A percentile compares a stretch with the other conserved stretches of the same genome.
Conservation (phyloP, 2,113 vertebrate species). For the Poecile atricapillus region DNA sequence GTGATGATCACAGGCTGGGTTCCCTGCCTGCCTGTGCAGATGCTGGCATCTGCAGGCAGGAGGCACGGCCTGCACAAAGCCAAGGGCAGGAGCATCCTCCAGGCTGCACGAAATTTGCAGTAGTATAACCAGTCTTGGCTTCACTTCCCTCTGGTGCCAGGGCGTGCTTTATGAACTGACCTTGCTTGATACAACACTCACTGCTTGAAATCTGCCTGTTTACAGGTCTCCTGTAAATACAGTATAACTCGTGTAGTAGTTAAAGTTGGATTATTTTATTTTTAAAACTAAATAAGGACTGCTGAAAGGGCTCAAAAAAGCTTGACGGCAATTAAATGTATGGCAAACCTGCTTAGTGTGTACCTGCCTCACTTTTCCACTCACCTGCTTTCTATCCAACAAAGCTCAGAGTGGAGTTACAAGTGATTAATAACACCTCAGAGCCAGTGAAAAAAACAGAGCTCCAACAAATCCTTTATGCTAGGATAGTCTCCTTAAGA, state of each 20-base stretch:
- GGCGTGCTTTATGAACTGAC: not conserved
- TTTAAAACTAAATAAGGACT: not conserved
- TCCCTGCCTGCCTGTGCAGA: not conserved
- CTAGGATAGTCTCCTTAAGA: not conserved
- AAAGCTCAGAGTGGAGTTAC: fast-evolving
- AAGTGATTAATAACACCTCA: not conserved
- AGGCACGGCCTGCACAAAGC: not conserved
- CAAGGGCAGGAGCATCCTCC: not conserved
- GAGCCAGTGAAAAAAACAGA: not conserved
- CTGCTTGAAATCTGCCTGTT: not conserved
- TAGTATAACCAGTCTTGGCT: fast-evolving
- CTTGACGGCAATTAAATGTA: not conserved
- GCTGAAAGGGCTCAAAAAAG: not conserved
- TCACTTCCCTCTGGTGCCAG: not conserved
- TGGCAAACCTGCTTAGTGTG: not conserved
- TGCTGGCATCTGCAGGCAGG: fast-evolving
- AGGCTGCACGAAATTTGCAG: not conserved
- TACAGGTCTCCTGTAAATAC: not conserved
- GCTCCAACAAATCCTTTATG: not conserved
- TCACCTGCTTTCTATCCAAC: not conserved
- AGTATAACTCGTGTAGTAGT: not conserved
- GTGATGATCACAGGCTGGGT: fast-evolving
- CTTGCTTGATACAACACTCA: not conserved
- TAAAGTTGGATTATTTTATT: not conserved
- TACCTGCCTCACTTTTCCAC: not conserved